Evolutionary conservation across 2,113 vertebrate genomes (phyloP).

Genomic region (Marmota flaviventris): DNA sequence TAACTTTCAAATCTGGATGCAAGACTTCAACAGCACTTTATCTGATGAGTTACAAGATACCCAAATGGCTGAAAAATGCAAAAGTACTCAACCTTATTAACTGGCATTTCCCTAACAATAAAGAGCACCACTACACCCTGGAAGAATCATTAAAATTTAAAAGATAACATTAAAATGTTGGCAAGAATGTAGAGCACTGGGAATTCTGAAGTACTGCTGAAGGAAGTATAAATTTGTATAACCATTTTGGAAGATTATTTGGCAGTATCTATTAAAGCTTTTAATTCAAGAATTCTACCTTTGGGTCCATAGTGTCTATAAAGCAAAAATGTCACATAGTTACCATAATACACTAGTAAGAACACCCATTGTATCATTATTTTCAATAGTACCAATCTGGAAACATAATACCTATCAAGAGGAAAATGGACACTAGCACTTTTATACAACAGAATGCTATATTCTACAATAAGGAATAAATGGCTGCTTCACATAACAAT

Average conservation of each 20-base stretch:
- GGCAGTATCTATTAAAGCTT: background rate
- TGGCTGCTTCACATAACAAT: background rate
- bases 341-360: background rate
- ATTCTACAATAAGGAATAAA: background rate
- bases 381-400: background rate
- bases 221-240: background rate
- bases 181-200: background rate
- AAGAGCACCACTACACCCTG: background rate
- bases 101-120: background rate
- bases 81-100: background rate
- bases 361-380: background rate
- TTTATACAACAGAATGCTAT: background rate
- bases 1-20: background rate
- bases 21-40: constrained; percentile 42
- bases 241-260: background rate
- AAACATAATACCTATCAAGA: background rate
- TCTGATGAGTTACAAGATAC: background rate
- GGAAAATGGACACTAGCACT: background rate
- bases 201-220: background rate
- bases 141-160: background rate
- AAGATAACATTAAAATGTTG: constrained; percentile 24
- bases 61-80: background rate
- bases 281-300: constrained; percentile 39
- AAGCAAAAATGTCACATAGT: background rate
- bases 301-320: background rate